Base-by-base conservation (phyloP, 2,888 invertebrate genomes). In the Platynereis dumerilii region DNA sequence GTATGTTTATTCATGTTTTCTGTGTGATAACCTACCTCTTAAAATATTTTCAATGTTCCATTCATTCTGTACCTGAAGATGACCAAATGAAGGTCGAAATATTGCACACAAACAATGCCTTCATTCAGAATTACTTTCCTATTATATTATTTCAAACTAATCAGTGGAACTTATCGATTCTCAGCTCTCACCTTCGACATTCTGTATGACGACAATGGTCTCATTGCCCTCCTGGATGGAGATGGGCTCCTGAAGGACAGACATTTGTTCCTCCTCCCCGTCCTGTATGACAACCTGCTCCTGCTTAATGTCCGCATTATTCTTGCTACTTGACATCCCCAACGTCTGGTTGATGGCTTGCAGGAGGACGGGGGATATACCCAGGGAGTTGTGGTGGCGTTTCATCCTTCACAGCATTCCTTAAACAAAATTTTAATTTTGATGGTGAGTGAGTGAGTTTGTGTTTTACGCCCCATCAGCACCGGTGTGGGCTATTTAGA, bases 291-390 rank as follows among this genome's bases (percentile, higher is more conserved):
- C 56, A 56, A 56, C 39, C 44, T 62, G 56, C 17, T 55, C 34
- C 52, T 56, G 45, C 3, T 20, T n/a, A 2, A 17, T 17, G 7
- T 17, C 26, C 2, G 24, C 34, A 29, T 45, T 29, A 22, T 60
- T 26, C 15, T 76, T 34, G 34, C 7, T 7, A 5, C 7, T 12
- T 34, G 34, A 34, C 34, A 12, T 7, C 34, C 34, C 75, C 3
- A 80, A 62, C 24, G 79, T 79, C 44, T 80, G 79, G 17, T 78
- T 77, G 60, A 82, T 80, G 22, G 80, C 82, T 72, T 81, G 81
- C 34, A 82, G 72, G 27, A 82, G 69, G 22, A 78, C 80, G 59
- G 82, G 82, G 20, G 82, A 82, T 58, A 83, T 83, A 17, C 82
- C 81, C 64, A 80, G 66, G 56, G 80, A 80, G 44, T 39, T 34